Percentiles rank a stretch among this genome's conserved stretches.
Conservation (phyloP, 1,140 invertebrate genomes). For the Drosophila kurseongensis region DNA sequence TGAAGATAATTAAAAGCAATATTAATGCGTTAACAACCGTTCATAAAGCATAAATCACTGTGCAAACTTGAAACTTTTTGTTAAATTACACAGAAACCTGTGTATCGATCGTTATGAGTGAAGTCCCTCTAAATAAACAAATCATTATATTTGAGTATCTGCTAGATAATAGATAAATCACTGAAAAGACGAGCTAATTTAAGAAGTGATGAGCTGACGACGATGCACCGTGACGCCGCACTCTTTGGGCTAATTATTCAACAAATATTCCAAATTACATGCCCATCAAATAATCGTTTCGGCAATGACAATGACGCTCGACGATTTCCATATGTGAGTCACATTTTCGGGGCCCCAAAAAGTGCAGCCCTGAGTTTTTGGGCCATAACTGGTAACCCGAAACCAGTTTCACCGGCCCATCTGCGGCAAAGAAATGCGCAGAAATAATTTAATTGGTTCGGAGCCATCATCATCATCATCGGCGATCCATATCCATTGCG, state of each 20-base stretch:
- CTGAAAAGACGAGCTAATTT: slow-evolving; percentile 5
- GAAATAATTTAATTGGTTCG: slow-evolving; percentile 28
- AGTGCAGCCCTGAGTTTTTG: slow-evolving; percentile 41
- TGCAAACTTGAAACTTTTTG: no score
- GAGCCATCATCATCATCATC: slow-evolving; percentile 19
- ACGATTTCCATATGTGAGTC: slow-evolving; percentile 24
- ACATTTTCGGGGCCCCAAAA: slow-evolving; percentile 1
- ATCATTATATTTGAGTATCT: slow-evolving; percentile 8
- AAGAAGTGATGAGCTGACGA: not conserved
- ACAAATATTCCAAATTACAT: slow-evolving; percentile 7
- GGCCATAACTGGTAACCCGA: slow-evolving; percentile 18
- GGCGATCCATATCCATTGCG: slow-evolving; percentile 34
- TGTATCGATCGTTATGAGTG: not conserved
- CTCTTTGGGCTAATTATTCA: slow-evolving; percentile 30
- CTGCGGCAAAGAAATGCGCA: slow-evolving; percentile 38
- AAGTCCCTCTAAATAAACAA: not conserved
- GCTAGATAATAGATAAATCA: slow-evolving; percentile 3
- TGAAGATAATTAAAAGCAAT: no score
- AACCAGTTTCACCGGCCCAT: slow-evolving; percentile 26
- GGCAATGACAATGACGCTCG: slow-evolving; percentile 7
- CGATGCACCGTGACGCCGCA: slow-evolving; percentile 23
- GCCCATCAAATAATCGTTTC: slow-evolving; percentile 11
- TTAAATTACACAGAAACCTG: not conserved
- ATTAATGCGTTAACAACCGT: no score
- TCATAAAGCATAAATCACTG: no score